Evolutionary conservation across 2,797 vertebrate species (phyloP).

Genomic region (Myiotriccus ornatus): DNA sequence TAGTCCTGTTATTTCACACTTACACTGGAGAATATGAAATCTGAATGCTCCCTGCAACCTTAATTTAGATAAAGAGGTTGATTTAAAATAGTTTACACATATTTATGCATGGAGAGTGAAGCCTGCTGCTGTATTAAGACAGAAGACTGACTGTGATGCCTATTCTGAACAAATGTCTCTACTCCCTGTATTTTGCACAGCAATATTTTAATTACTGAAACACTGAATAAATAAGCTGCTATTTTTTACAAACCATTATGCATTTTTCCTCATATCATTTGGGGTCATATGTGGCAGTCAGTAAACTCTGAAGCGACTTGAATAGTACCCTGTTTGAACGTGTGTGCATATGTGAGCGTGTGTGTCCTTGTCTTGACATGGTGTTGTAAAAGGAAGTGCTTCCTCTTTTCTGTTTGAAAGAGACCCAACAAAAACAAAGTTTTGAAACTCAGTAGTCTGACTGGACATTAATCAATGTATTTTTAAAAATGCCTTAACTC

Average conservation of each 20-base stretch:
- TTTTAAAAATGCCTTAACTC: background rate
- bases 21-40: background rate
- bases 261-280: background rate
- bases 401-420: conserved; percentile 23
- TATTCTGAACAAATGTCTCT: background rate
- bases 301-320: background rate
- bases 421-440: background rate
- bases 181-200: background rate
- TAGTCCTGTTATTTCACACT: background rate
- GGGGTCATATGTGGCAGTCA: background rate
- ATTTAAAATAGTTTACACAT: background rate
- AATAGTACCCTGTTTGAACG: background rate
- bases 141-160: background rate
- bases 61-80: background rate
- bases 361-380: background rate
- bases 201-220: background rate
- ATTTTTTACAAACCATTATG: background rate
- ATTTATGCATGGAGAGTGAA: background rate
- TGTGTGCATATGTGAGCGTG: background rate
- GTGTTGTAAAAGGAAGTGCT: conserved; percentile 29
- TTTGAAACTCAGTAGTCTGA: background rate
- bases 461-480: background rate
- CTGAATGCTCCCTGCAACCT: background rate
- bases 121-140: background rate
- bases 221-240: background rate